These are phyloP conservation scores for Caenorhabditis tropicalis DNA, from an alignment of 1,140 invertebrate species.

Conservation along the genomic window DNA sequence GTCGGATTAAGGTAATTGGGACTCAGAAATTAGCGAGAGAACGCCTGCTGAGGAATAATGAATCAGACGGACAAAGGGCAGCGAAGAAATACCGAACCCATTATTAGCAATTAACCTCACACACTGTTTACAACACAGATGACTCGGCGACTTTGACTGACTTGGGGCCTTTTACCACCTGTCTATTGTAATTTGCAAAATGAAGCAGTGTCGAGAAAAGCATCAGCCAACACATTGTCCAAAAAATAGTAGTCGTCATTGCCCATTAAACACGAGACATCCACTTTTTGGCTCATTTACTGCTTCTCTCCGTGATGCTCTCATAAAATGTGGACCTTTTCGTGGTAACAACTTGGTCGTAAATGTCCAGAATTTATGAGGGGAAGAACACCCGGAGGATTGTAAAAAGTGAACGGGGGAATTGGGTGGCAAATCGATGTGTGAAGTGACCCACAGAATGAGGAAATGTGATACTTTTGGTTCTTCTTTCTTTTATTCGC, in stretches of 20 bases:
- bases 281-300: conserved; percentile 40
- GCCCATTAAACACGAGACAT: not conserved
- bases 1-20: conserved; percentile 34
- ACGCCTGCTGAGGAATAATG: conserved; percentile 5
- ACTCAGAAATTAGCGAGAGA: not conserved
- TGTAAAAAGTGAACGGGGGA: conserved; percentile 32
- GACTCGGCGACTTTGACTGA: conserved; percentile 2
- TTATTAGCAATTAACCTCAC: conserved; percentile 40
- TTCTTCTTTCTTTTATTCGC: not conserved
- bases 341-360: conserved; percentile 42
- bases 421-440: conserved; percentile 43
- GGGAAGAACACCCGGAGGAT: conserved; percentile 23
- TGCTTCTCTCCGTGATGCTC: not conserved
- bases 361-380: conserved; percentile 40
- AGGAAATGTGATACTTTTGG: conserved; percentile 31
- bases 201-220: not conserved
- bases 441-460: not conserved
- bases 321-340: conserved; percentile 39
- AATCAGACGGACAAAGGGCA: conserved; percentile 24
- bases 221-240: not conserved
- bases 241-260: not conserved
- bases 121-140: conserved; percentile 42
- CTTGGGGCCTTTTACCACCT: conserved; percentile 16
- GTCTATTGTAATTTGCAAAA: conserved; percentile 15
- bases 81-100: conserved; percentile 41